Percentiles rank a stretch among this genome's conserved stretches.
Conservation (phyloP, 2,797 vertebrate genomes). For the Gymnoscopelus braueri region DNA sequence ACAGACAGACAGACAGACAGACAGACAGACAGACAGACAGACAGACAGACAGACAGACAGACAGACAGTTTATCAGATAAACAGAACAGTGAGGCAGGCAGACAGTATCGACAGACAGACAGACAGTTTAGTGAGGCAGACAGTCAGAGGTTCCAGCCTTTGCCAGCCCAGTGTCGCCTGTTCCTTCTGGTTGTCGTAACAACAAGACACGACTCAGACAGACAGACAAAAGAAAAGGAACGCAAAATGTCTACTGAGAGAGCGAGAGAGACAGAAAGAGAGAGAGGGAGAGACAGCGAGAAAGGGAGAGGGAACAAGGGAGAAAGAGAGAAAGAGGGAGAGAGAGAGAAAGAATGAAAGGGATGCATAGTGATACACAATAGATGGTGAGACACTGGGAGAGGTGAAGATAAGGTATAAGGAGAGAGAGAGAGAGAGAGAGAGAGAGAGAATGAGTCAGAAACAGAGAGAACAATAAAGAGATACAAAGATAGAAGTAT, state of each 20-base stretch:
- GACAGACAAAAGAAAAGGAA: constrained; percentile 26
- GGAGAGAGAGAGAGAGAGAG: constrained; percentile 22
- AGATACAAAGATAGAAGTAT: not conserved
- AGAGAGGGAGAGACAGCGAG: constrained; percentile 1
- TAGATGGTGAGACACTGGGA: constrained; percentile 7
- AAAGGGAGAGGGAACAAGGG: not conserved
- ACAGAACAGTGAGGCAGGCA: not conserved
- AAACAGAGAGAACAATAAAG: not conserved
- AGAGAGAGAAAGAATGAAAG: constrained; percentile 6
- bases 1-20: constrained; percentile 14
- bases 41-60: constrained; percentile 14
- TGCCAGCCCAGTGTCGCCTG: constrained; percentile 12
- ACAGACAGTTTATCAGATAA: constrained; percentile 12
- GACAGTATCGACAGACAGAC: constrained; percentile 3
- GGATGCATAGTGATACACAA: not conserved
- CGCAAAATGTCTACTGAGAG: constrained; percentile 36
- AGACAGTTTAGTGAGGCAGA: not conserved
- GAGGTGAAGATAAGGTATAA: constrained; percentile 13
- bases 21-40: constrained; percentile 14
- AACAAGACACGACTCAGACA: constrained; percentile 25
- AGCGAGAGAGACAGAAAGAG: constrained; percentile 5
- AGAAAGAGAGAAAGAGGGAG: not conserved
- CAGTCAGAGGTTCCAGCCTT: constrained; percentile 1
- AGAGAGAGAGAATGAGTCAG: constrained; percentile 3
- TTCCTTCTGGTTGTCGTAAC: constrained; percentile 36